Conservation (phyloP, 2,113 vertebrate species). For the Chrysemys picta region DNA sequence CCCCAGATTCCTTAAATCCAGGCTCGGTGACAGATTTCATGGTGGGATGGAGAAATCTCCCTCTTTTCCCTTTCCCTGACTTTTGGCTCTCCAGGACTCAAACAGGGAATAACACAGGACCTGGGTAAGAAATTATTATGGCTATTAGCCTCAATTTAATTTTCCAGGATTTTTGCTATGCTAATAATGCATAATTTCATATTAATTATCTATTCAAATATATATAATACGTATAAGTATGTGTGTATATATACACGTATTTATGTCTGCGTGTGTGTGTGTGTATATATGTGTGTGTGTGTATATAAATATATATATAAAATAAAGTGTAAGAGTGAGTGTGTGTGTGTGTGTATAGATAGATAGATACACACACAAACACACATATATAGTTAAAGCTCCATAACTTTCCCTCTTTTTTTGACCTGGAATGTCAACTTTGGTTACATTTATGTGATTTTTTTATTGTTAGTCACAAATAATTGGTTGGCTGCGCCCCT, state of each 20-base stretch:
- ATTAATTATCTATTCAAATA: conserved; percentile 11
- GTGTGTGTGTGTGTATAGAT: too few relatives aligned
- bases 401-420: conserved; percentile 10
- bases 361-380: neutral
- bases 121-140: conserved; percentile 62
- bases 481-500: neutral
- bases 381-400: neutral
- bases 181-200: conserved; percentile 47
- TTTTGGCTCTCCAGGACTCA: conserved; percentile 48
- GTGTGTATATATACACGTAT: conserved; percentile 40
- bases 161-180: neutral
- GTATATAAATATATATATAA: neutral
- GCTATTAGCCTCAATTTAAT: neutral
- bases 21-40: conserved; percentile 8
- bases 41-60: conserved; percentile 49
- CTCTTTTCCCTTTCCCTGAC: conserved; percentile 49
- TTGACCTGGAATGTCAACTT: neutral
- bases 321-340: neutral
- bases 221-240: conserved; percentile 57
- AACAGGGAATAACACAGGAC: conserved; percentile 62
- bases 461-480: neutral
- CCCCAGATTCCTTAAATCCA: neutral
- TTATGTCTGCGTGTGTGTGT: conserved; percentile 30
- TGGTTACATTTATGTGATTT: neutral
- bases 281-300: neutral